A percentile compares a stretch with the other conserved stretches of the same genome.
Evolutionary conservation across 2,888 invertebrate species (phyloP).

Genomic region (Anaspis maculata): DNA sequence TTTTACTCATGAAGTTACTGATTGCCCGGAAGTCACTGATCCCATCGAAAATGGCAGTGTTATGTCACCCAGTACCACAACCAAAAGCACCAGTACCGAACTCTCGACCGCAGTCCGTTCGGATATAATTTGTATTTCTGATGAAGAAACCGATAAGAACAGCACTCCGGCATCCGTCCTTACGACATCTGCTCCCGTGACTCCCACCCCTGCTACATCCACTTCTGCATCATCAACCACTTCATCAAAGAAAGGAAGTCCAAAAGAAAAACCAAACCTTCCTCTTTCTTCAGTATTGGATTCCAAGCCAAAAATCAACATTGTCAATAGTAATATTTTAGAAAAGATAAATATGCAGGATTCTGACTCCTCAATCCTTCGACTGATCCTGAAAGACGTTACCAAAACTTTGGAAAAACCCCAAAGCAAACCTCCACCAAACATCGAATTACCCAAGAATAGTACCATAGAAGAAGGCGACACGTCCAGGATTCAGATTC

Average conservation of each 20-base stretch:
- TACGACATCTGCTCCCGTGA: no score
- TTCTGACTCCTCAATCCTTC: no score
- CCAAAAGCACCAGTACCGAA: background rate
- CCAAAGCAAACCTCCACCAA: no score
- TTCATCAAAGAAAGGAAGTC: no score
- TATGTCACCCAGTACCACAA: conserved; percentile 1
- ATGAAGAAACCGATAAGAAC: conserved; percentile 7
- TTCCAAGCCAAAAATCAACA: conserved; percentile 8
- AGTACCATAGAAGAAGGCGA: conserved; percentile 4
- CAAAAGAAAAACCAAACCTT: background rate
- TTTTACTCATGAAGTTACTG: no score
- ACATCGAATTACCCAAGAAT: conserved; percentile 15
- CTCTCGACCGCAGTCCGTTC: background rate
- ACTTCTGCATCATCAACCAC: no score
- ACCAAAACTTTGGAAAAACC: no score
- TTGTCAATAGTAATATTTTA: conserved; percentile 14
- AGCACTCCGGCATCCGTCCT: no score
- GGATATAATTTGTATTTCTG: conserved; percentile 8
- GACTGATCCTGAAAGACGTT: no score
- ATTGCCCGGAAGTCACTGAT: conserved; percentile 7
- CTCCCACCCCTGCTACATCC: no score
- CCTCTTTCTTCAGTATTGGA: background rate
- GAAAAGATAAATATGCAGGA: conserved; percentile 9
- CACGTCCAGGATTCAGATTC: conserved; percentile 1
- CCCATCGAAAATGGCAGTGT: background rate